Conservation (phyloP, 1,140 invertebrate species). For the Drosophila nigrodunni region DNA sequence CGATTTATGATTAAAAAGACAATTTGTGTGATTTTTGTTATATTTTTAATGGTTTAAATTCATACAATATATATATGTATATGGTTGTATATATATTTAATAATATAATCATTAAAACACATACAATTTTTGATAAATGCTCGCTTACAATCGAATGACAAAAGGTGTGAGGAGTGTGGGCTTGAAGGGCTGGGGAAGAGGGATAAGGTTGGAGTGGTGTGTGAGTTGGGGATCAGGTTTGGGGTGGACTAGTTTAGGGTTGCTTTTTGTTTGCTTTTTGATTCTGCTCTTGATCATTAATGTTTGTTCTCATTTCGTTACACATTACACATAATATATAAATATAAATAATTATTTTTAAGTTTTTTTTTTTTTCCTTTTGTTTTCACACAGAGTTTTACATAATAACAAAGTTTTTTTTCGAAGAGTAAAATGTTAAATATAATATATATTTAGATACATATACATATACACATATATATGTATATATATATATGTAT, state of each 20-base stretch:
- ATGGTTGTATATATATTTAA: conserved; percentile 79
- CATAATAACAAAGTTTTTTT: conserved; percentile 62
- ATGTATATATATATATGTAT: conserved; percentile 20
- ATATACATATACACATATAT: conserved; percentile 11
- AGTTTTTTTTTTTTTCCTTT: conserved; percentile 52
- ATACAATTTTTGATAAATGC: conserved; percentile 84
- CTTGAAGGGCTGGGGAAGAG: background rate
- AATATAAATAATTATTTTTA: conserved; percentile 53
- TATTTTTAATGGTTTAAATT: conserved; percentile 68
- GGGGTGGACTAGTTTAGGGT: conserved; percentile 5
- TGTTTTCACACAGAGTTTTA: conserved; percentile 72
- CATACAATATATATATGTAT: conserved; percentile 77
- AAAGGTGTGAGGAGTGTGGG: conserved; percentile 34
- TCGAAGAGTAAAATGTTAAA: conserved; percentile 59
- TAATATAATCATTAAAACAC: conserved; percentile 83
- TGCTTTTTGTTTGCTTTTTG: conserved; percentile 54
- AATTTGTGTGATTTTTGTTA: conserved; percentile 50
- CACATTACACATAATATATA: conserved; percentile 50
- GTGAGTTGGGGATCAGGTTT: background rate
- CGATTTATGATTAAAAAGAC: conserved; percentile 19
- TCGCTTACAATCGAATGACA: conserved; percentile 79
- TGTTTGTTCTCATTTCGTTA: conserved; percentile 30
- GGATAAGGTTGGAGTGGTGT: background rate
- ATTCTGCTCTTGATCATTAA: conserved; percentile 64
- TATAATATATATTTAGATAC: conserved; percentile 44